phyloP scores from a whole-genome alignment of 1,140 invertebrate species.

The Cydia fagiglandana region DNA sequence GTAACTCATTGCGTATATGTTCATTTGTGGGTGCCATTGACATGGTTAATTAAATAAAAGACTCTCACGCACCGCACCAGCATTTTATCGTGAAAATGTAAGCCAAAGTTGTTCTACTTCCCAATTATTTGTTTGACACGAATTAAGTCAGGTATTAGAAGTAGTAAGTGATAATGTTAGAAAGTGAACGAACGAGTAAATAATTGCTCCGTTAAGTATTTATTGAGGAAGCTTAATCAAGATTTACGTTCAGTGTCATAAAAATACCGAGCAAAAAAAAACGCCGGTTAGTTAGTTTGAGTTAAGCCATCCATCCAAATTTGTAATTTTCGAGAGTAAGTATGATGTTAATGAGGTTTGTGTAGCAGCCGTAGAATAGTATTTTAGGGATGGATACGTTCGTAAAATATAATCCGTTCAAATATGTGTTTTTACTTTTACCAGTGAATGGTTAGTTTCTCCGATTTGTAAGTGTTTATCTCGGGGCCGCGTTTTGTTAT shows the following conservation, averaged over 20 bases:
- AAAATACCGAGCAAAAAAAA: not conserved
- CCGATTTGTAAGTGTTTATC: slow-evolving; percentile 57
- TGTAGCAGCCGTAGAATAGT: not conserved
- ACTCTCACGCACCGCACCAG: slow-evolving; percentile 31
- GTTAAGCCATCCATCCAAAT: not conserved
- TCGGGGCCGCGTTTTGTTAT: slow-evolving; percentile 64
- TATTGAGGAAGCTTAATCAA: slow-evolving; percentile 30
- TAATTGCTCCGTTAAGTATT: slow-evolving; percentile 14
- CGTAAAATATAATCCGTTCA: not conserved
- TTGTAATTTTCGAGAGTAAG: no score
- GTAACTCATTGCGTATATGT: slow-evolving; percentile 33
- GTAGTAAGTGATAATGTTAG: slow-evolving; percentile 13
- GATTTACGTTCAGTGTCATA: slow-evolving; percentile 4
- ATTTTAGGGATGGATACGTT: not conserved
- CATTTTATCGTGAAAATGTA: slow-evolving; percentile 35
- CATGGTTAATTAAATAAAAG: slow-evolving; percentile 43
- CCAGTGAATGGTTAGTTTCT: slow-evolving; percentile 51
- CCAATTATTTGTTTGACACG: slow-evolving; percentile 31
- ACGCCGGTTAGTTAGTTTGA: not conserved
- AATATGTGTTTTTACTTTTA: slow-evolving; percentile 68
- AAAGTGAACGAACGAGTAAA: slow-evolving; percentile 29
- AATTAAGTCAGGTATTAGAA: slow-evolving; percentile 24
- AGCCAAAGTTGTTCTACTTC: slow-evolving; percentile 34
- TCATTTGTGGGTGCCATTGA: slow-evolving; percentile 39
- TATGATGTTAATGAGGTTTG: not conserved